Conservation (phyloP, 1,140 invertebrate genomes). For the Liolophura sinensis region DNA sequence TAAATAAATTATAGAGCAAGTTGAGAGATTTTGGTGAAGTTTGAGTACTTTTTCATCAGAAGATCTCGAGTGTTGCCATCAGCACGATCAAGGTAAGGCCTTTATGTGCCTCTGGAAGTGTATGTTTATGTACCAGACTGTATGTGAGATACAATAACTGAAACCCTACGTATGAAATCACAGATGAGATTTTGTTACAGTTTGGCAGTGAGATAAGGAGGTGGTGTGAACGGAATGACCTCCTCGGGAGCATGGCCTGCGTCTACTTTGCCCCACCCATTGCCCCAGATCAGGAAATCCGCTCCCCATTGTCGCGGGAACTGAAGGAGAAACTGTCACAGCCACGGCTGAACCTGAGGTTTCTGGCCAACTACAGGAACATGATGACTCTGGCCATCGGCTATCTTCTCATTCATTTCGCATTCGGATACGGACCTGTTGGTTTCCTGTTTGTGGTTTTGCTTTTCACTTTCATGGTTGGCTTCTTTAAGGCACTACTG, state of each 20-base stretch:
- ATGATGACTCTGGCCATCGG: constrained; percentile 52
- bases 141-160: no score
- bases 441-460: constrained; percentile 31
- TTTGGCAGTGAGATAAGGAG: constrained; percentile 66
- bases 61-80: no score
- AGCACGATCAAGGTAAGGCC: no score
- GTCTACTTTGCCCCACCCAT: constrained; percentile 69
- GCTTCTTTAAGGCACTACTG: constrained; percentile 18
- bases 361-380: constrained; percentile 69
- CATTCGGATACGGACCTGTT: constrained; percentile 31
- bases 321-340: constrained; percentile 65
- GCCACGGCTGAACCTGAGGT: constrained; percentile 72
- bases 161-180: no score
- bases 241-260: constrained; percentile 68
- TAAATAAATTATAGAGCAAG: no score
- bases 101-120: no score
- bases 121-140: no score
- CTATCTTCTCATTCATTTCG: constrained; percentile 32
- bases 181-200: constrained; percentile 55
- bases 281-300: constrained; percentile 57
- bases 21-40: no score
- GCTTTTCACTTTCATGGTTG: constrained; percentile 18
- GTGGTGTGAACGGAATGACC: constrained; percentile 67
- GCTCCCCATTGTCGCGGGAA: constrained; percentile 61
- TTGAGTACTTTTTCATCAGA: no score